Evolutionary conservation across 2,888 invertebrate species (phyloP).

Genomic region (Marronus borbonicus): DNA sequence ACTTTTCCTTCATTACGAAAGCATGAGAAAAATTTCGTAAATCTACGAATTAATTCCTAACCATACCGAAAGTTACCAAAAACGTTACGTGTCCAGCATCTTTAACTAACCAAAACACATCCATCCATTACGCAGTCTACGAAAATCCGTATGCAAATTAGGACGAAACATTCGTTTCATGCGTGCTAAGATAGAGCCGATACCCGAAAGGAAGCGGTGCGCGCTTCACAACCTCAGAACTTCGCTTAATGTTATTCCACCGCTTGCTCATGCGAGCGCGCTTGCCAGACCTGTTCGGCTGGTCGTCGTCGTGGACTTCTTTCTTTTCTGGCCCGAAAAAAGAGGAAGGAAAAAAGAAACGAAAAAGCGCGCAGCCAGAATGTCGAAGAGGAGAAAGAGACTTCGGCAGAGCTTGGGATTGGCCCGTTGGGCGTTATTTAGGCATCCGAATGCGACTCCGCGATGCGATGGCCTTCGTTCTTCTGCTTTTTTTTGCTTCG

Average conservation of each 20-base stretch:
- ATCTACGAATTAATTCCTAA: too few species aligned
- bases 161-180: not conserved
- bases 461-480: constrained; percentile 24
- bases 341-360: constrained; percentile 29
- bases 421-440: constrained; percentile 21
- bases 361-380: constrained; percentile 39
- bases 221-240: not conserved
- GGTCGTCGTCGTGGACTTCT: constrained; percentile 49
- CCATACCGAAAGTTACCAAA: too few species aligned
- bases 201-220: not conserved
- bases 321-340: constrained; percentile 36
- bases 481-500: constrained; percentile 31
- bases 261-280: constrained; percentile 10
- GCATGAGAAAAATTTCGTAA: too few species aligned
- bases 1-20: too few species aligned
- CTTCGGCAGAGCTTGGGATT: constrained; percentile 41
- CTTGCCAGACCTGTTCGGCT: constrained; percentile 47
- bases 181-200: not conserved
- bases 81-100: not conserved
- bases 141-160: constrained; percentile 13
- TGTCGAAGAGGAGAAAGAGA: constrained; percentile 41
- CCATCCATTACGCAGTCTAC: not conserved
- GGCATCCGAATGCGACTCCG: constrained; percentile 32
- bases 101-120: not conserved
- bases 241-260: not conserved